phyloP scores from a whole-genome alignment of 1,140 invertebrate genomes.

The Amphibalanus amphitrite region DNA sequence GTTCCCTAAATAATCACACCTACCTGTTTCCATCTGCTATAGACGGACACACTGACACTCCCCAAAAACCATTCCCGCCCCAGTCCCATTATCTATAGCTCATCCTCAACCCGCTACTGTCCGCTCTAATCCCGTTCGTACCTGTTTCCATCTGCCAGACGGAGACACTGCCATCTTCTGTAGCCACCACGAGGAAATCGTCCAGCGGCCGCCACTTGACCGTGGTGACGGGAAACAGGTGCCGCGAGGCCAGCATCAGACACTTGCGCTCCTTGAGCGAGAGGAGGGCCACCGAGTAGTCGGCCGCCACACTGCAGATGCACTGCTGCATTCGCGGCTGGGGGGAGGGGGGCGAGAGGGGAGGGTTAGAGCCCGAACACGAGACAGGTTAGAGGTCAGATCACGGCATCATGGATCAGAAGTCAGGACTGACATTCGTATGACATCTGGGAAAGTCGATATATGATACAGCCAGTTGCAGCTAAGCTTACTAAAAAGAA shows the following conservation, averaged over 20 bases:
- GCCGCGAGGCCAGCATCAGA: slow-evolving; percentile 82
- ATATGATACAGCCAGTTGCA: too few relatives aligned
- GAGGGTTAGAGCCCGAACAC: too few relatives aligned
- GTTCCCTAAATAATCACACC: not conserved
- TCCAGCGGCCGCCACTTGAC: slow-evolving; percentile 96
- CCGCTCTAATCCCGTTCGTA: too few relatives aligned
- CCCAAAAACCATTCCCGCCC: slow-evolving; percentile 4
- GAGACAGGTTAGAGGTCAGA: too few relatives aligned
- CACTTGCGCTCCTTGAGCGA: slow-evolving; percentile 88
- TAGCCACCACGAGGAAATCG: slow-evolving; percentile 96
- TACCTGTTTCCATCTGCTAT: not conserved
- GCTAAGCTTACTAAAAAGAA: too few relatives aligned
- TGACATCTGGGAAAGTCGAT: too few relatives aligned
- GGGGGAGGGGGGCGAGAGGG: slow-evolving; percentile 16
- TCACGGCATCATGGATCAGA: too few relatives aligned
- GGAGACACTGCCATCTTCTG: slow-evolving; percentile 91
- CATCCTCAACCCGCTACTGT: too few relatives aligned
- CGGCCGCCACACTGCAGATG: slow-evolving; percentile 89
- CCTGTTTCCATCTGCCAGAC: slow-evolving; percentile 99
- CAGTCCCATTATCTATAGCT: too few relatives aligned
- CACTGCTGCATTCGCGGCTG: slow-evolving; percentile 83
- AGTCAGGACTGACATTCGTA: too few relatives aligned
- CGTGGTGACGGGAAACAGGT: slow-evolving; percentile 85
- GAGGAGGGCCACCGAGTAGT: slow-evolving; percentile 88
- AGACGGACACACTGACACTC: not conserved